These are phyloP conservation scores for Astropecten irregularis DNA, from an alignment of 53 echinoderm and acorn worm genomes.

Conservation along the genomic window DNA sequence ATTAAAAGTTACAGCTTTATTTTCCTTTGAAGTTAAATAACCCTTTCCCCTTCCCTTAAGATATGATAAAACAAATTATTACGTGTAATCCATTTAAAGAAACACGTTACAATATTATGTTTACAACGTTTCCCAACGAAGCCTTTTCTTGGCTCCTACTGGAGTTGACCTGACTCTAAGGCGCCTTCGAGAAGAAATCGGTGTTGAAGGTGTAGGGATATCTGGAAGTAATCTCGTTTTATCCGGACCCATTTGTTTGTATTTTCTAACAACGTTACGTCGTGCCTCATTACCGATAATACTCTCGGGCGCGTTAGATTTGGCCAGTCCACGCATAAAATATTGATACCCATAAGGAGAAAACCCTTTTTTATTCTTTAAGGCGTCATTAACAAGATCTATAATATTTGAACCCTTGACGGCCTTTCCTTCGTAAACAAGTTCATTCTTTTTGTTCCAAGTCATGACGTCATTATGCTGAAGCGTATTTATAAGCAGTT, in stretches of 20 bases:
- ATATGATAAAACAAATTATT: no score
- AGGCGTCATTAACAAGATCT: constrained; percentile 40
- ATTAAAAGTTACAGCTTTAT: no score
- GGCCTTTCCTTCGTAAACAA: constrained; percentile 10
- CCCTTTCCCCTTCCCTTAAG: no score
- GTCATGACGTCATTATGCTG: background rate
- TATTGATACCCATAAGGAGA: constrained; percentile 42
- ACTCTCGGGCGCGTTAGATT: constrained; percentile 35
- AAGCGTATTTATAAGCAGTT: background rate
- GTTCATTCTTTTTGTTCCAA: constrained; percentile 27
- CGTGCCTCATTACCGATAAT: constrained; percentile 9
- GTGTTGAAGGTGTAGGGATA: background rate
- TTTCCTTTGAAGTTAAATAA: no score
- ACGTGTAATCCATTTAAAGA: no score
- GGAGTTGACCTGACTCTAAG: background rate
- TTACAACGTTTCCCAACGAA: background rate
- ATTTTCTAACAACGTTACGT: background rate
- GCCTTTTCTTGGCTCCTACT: background rate
- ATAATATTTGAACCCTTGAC: constrained; percentile 38
- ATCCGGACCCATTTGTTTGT: background rate
- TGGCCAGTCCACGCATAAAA: constrained; percentile 36
- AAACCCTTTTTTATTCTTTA: constrained; percentile 23
- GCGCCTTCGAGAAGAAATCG: background rate
- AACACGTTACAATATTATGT: background rate
- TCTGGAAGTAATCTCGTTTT: no score